phyloP scores from a whole-genome alignment of 2,888 invertebrate species.

The Melinaea menophilus region DNA sequence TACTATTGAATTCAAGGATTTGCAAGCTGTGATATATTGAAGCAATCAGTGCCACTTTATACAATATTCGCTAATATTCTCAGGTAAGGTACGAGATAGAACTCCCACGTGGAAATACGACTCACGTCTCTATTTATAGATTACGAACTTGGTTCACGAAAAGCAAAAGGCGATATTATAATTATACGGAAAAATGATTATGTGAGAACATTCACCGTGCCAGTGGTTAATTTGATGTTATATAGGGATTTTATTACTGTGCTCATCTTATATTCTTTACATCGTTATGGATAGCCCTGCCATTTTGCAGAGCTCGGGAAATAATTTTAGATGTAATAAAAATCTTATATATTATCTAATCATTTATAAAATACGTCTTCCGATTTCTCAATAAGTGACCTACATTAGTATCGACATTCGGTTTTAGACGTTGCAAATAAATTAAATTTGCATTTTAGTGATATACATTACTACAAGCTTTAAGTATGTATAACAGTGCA shows the following conservation, averaged over 20 bases:
- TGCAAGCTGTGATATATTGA: slow-evolving; percentile 62
- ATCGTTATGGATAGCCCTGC: slow-evolving; percentile 24
- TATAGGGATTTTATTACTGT: slow-evolving; percentile 7
- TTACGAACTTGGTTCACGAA: slow-evolving; percentile 65
- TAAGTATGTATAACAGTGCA: slow-evolving; percentile 11
- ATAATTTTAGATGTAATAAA: slow-evolving; percentile 17
- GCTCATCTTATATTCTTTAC: slow-evolving; percentile 16
- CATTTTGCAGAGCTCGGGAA: slow-evolving; percentile 28
- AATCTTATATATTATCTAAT: slow-evolving; percentile 28
- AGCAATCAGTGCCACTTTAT: slow-evolving; percentile 57
- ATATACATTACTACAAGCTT: slow-evolving; percentile 5
- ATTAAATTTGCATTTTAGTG: slow-evolving; percentile 9
- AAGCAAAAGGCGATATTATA: slow-evolving; percentile 54
- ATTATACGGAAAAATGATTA: slow-evolving; percentile 38
- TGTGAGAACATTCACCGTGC: slow-evolving; percentile 12
- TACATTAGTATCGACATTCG: slow-evolving; percentile 12
- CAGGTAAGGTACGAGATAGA: slow-evolving; percentile 63
- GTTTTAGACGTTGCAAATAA: slow-evolving; percentile 19
- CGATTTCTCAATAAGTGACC: slow-evolving; percentile 20
- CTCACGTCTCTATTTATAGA: slow-evolving; percentile 75
- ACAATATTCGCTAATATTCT: slow-evolving; percentile 49
- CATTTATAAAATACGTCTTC: slow-evolving; percentile 16
- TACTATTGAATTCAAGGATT: slow-evolving; percentile 45
- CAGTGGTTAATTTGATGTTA: slow-evolving; percentile 12
- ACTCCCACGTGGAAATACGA: slow-evolving; percentile 76